Percentiles rank a stretch among this genome's conserved stretches.
Evolutionary conservation across 1,140 invertebrate genomes (phyloP).

Genomic region (Rhyzopertha dominica): DNA sequence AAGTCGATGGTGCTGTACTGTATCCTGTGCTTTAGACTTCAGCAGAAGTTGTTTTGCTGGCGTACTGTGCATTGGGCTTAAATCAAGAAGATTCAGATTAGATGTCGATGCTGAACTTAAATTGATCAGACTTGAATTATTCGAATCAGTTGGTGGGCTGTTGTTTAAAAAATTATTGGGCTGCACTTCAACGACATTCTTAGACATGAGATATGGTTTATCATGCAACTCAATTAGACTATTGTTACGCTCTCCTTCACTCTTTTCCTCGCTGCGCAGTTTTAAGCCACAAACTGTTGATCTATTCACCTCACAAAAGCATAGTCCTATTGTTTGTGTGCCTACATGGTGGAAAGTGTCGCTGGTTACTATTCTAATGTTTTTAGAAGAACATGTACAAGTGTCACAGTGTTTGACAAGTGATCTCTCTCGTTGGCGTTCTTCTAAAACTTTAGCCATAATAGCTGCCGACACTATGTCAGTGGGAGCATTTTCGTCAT

Average conservation of each 20-base stretch:
- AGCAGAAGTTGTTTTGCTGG: no score
- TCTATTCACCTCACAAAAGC: no score
- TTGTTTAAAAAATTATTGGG: conserved; percentile 40
- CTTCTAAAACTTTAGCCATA: conserved; percentile 89
- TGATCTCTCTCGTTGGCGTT: conserved; percentile 65
- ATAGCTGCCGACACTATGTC: conserved; percentile 87
- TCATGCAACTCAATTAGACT: no score
- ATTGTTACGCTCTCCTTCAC: no score
- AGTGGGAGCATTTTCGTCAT: conserved; percentile 44
- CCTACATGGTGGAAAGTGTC: conserved; percentile 53
- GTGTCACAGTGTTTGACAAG: conserved; percentile 75
- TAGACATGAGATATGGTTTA: no score
- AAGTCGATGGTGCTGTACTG: conserved; percentile 53
- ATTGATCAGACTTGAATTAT: conserved; percentile 17
- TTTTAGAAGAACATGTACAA: conserved; percentile 66
- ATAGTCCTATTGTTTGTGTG: no score
- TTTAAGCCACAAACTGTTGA: no score
- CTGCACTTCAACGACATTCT: conserved; percentile 41
- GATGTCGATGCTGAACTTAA: conserved; percentile 7
- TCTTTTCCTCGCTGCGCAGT: no score
- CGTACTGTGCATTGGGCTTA: conserved; percentile 27
- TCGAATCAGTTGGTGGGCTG: conserved; percentile 9
- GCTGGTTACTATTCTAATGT: conserved; percentile 55
- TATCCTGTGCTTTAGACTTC: no score
- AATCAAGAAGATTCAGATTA: conserved; percentile 7